Evolutionary conservation across 2,113 vertebrate species (phyloP), one percentile per base, ranked within the genome.

Genomic region (Cephalopterus ornatus): DNA sequence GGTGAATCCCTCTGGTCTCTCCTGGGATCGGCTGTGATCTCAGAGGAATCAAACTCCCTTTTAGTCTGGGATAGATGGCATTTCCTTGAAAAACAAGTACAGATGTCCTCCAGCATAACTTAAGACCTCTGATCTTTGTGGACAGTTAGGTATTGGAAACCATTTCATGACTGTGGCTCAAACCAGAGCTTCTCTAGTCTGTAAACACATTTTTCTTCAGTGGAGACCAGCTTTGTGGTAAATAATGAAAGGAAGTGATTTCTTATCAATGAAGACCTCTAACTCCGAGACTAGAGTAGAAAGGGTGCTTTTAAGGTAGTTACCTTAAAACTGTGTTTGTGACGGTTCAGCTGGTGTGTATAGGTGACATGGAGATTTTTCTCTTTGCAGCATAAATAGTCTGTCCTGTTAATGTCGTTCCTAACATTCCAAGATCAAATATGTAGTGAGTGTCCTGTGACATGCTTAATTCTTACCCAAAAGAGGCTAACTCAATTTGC

Each of bases 31-130:
- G 37, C 44, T 9, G 26, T 14, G 53, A n/a, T 78, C 78, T 32
- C 55, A 5, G 37, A 53, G 55, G 42, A 79, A 8, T 55, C 61
- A 24, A 11, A 19, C 79, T 88, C 39, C 33, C 6, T 52, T 55
- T 28, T 50, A 46, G 56, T 10, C 74, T 12, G 2, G 76, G 24
- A 35, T 37, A 65, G 58, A 62, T 66, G 76, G 65, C 24, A 63
- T 89, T 92, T 88, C 80, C 93, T 63, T 81, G n/a, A 53, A 86
- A 92, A 94, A 77, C 76, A 90, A 91, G 68, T 49, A 24, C 53
- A 39, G 50, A 21, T 82, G 74, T 73, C 39, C 30, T 58, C 35
- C 53, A 32, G 66, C 44, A 4, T 74, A 62, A 27, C 15, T 70
- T 58, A 22, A 50, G 37, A 86, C 37, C 35, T 88, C 63, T 49